These are phyloP conservation scores for Acrossocheilus wenchowensis DNA, from an alignment of 2,797 vertebrate genomes.

Conservation along the genomic window DNA sequence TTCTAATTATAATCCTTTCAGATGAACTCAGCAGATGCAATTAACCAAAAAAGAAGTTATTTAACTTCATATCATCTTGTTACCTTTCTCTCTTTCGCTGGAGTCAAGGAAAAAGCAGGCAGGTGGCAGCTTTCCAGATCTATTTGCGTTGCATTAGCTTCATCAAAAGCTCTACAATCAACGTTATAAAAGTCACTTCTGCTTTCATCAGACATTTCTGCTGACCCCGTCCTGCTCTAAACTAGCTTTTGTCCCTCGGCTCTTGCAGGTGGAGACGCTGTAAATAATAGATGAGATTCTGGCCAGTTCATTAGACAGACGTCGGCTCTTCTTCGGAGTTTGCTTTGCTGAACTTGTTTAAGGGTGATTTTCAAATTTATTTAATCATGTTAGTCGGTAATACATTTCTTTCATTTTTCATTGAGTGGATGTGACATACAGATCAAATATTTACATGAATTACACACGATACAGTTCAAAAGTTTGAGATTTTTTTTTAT, in stretches of 20 bases:
- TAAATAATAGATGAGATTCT: slow-evolving; percentile 66
- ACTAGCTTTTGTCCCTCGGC: slow-evolving; percentile 41
- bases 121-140: slow-evolving; percentile 33
- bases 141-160: slow-evolving; percentile 37
- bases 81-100: neutral
- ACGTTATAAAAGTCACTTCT: slow-evolving; percentile 21
- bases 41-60: slow-evolving; percentile 24
- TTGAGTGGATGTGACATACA: neutral
- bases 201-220: slow-evolving; percentile 46
- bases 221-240: neutral
- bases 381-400: neutral
- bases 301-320: slow-evolving; percentile 64
- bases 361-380: slow-evolving; percentile 49
- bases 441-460: neutral
- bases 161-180: slow-evolving; percentile 25
- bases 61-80: neutral
- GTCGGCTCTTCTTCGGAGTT: slow-evolving; percentile 59
- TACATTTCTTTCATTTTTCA: neutral
- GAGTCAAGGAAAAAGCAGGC: slow-evolving; percentile 19
- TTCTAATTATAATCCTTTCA: slow-evolving; percentile 49
- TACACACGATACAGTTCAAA: neutral
- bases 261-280: slow-evolving; percentile 55
- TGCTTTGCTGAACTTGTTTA: slow-evolving; percentile 54
- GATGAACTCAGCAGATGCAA: slow-evolving; percentile 43
- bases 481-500: neutral